phyloP scores from a whole-genome alignment of 2,888 invertebrate genomes.

The Zeuzera pyrina region DNA sequence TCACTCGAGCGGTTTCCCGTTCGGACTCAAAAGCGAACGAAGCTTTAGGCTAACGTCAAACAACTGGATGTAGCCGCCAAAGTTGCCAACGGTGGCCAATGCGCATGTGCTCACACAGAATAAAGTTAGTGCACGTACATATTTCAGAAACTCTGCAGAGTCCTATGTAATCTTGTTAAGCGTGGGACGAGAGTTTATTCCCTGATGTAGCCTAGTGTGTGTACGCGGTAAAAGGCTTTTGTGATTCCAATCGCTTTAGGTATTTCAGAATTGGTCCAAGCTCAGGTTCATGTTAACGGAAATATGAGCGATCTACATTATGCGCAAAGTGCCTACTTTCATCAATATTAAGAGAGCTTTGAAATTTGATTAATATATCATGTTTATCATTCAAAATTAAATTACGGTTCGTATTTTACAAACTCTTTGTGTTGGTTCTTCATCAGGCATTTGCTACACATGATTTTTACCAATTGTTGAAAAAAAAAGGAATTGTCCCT shows the following conservation, averaged over 20 bases:
- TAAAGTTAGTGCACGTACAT: conserved; percentile 22
- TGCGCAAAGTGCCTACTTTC: no score
- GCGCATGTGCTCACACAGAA: conserved; percentile 27
- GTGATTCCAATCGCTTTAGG: conserved; percentile 3
- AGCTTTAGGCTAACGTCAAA: conserved; percentile 32
- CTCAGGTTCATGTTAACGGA: no score
- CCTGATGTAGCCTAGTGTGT: conserved; percentile 2
- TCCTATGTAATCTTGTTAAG: conserved; percentile 4
- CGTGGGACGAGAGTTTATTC: not conserved
- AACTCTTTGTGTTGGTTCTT: no score
- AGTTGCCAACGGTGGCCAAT: conserved; percentile 32
- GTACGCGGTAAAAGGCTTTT: conserved; percentile 2
- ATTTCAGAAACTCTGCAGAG: not conserved
- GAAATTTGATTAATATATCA: no score
- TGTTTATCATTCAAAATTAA: no score
- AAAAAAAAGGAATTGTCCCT: no score
- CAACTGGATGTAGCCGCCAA: conserved; percentile 32
- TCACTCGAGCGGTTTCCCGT: conserved; percentile 30
- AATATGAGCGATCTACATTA: no score
- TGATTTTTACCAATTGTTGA: no score
- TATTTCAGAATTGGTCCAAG: not conserved
- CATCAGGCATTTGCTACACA: no score
- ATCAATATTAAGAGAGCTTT: no score
- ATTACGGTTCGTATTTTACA: no score
- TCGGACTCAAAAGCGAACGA: conserved; percentile 30